Base-by-base conservation (phyloP, 2,888 invertebrate species). In the Callyntrura sp. region DNA sequence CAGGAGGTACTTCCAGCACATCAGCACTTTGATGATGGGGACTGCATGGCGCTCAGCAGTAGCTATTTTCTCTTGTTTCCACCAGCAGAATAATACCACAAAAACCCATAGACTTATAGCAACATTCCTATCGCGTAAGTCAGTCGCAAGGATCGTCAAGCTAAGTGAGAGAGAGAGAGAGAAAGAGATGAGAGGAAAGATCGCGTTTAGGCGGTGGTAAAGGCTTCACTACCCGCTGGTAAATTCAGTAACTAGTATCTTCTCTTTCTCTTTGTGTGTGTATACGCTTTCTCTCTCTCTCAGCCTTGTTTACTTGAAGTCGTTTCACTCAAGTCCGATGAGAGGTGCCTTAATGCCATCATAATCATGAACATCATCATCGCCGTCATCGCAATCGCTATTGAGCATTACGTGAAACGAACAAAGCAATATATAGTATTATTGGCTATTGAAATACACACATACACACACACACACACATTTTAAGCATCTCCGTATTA, bases 1-100 rank as follows among this genome's bases (percentile, higher is more conserved):
- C 70, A 70, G 17, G 45, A 57, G 60, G 70, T 60, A 57, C 81
- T 70, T 57, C 57, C 87, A 87, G 79, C 81, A 81, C 81, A 68
- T 87, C 62, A 62, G 62, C 25, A 62, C 9, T 28, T 65, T 28
- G 65, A 65, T 23, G 57, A 55, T 86, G 86, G 68, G 78, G 79
- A 51, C 65, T 65, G 70, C 79, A 81, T 85, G 78, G 48, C 62
- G 51, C 76, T 62, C 11, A 35, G 45, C 60, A 85, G 65, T 14
- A 35, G 17, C 43, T 68, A 12, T 86, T 81, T 43, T 62, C 65
- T 35, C 28, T 28, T 35, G 17, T 62, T n/a, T 20, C 57, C 20
- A 20, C 20, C 23, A 62, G 55, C 57, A 11, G 65, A 60, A 68
- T 83, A 83, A 57, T 55, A 85, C 83, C 23, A 45, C 60, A 14